Evolutionary conservation across 2,113 vertebrate genomes (phyloP).

Genomic region (Marmota monax): DNA sequence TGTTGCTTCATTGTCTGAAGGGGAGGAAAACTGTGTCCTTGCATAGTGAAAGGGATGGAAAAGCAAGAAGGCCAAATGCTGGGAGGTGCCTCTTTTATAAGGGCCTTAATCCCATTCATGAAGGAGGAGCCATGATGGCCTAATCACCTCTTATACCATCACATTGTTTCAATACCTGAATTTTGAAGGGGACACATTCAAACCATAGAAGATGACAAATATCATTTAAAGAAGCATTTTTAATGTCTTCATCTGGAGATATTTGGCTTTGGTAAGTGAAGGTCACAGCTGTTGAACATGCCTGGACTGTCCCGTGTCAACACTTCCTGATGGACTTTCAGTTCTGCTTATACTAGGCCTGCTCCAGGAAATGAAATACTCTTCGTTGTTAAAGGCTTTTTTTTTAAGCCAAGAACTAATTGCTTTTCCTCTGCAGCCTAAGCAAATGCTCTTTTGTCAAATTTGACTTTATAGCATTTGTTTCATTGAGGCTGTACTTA

Average conservation of each 20-base stretch:
- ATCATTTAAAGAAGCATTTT: background rate
- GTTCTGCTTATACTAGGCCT: background rate
- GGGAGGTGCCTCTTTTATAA: background rate
- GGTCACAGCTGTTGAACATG: background rate
- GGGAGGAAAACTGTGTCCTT: background rate
- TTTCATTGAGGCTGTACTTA: slow-evolving; percentile 22
- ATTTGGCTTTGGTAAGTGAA: background rate
- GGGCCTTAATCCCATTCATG: background rate
- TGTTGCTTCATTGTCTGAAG: background rate
- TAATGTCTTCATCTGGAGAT: background rate
- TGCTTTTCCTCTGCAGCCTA: background rate
- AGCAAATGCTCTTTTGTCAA: background rate
- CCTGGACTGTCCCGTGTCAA: background rate
- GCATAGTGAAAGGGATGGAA: background rate
- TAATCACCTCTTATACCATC: background rate
- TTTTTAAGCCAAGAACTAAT: slow-evolving; percentile 32
- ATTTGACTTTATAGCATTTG: slow-evolving; percentile 50
- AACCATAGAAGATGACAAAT: background rate
- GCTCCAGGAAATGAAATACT: background rate
- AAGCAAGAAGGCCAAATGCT: background rate
- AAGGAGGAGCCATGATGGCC: background rate
- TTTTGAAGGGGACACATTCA: background rate
- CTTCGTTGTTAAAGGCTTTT: background rate
- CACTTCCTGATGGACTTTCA: background rate
- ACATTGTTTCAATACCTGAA: background rate